Evolutionary conservation across 2,888 invertebrate genomes (phyloP).

Genomic region (Orthosia cruda): DNA sequence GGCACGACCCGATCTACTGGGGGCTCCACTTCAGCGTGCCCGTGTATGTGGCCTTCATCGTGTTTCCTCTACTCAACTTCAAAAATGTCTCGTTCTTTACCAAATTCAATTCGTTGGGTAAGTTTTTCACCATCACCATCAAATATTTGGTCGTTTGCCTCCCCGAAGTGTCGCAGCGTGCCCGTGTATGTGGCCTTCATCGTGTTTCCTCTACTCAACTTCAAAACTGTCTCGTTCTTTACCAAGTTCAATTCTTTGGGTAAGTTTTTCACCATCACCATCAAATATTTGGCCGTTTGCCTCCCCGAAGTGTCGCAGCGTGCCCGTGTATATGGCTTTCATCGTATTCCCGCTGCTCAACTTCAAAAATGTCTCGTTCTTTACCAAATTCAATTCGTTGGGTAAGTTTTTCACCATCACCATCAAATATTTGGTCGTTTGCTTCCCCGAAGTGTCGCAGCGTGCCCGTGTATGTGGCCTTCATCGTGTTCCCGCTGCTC

Average conservation of each 20-base stretch:
- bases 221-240: no score
- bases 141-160: background rate
- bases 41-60: constrained; percentile 94
- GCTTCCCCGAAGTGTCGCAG: no score
- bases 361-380: constrained; percentile 97
- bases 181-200: no score
- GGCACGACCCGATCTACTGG: constrained; percentile 92
- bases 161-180: no score
- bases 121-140: constrained; percentile 70
- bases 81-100: constrained; percentile 98
- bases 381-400: constrained; percentile 97
- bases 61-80: constrained; percentile 96
- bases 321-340: constrained; percentile 95
- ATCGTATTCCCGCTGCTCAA: constrained; percentile 96
- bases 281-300: no score
- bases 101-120: constrained; percentile 97
- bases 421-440: background rate
- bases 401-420: constrained; percentile 90
- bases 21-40: constrained; percentile 95
- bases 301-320: no score
- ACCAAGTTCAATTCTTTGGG: no score
- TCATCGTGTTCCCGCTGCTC: no score
- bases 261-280: no score
- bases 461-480: no score
- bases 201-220: no score